Percentiles rank a stretch among this genome's conserved stretches.
Conservation (phyloP, 1,140 invertebrate genomes). For the Pseudomyrmex concolor region DNA sequence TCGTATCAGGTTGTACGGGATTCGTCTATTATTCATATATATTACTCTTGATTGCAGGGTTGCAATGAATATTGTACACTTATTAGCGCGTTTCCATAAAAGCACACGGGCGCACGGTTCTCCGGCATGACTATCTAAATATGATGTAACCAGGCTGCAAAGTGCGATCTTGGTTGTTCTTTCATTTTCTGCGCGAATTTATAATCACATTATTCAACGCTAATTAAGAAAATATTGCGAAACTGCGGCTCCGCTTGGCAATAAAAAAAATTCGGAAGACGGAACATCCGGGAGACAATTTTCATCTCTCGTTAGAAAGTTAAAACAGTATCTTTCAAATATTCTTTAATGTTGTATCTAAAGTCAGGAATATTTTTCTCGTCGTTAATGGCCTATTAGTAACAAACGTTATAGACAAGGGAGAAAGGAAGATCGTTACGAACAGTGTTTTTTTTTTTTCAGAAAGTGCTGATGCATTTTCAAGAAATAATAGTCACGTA, state of each 20-base stretch:
- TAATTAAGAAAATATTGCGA: constrained; percentile 34
- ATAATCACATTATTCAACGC: constrained; percentile 5
- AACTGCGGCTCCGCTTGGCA: not conserved
- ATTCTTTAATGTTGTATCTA: not conserved
- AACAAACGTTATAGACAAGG: constrained; percentile 40
- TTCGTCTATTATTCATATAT: constrained; percentile 47
- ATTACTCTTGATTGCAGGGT: constrained; percentile 53
- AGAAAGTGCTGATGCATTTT: constrained; percentile 38
- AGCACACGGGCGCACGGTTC: constrained; percentile 16
- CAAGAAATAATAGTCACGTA: constrained; percentile 77
- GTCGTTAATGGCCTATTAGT: constrained; percentile 60
- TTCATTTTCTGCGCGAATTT: constrained; percentile 4
- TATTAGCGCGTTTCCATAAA: constrained; percentile 42
- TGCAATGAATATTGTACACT: constrained; percentile 57
- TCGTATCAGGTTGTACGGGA: constrained; percentile 18
- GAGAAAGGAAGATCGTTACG: constrained; percentile 43
- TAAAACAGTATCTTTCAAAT: constrained; percentile 23
- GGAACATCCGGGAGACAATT: not conserved
- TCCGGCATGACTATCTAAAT: constrained; percentile 2
- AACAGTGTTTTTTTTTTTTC: constrained; percentile 67
- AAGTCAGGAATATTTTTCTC: not conserved
- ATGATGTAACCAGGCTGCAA: not conserved
- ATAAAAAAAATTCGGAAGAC: not conserved
- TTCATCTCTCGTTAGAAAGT: not conserved
- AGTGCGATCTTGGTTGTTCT: not conserved